Percentiles rank a stretch among this genome's conserved stretches.
Conservation (phyloP, 2,888 invertebrate species). For the Drosophila ochracea region DNA sequence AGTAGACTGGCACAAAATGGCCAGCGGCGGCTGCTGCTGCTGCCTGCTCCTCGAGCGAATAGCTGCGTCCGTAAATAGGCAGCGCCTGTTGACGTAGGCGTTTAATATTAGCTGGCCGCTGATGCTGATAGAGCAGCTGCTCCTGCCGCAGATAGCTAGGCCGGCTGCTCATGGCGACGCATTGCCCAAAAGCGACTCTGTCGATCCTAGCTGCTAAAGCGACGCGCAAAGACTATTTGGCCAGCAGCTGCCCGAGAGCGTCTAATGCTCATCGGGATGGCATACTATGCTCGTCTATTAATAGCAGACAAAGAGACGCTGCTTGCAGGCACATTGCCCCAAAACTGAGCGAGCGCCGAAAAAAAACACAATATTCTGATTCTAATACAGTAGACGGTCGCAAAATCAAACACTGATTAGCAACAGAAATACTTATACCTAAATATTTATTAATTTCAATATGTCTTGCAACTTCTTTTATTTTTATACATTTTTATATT, state of each 20-base stretch:
- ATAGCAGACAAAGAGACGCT: constrained; percentile 46
- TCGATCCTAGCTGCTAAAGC: constrained; percentile 57
- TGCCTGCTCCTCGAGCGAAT: constrained; percentile 64
- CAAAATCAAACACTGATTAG: not conserved
- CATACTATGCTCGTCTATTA: constrained; percentile 60
- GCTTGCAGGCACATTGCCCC: constrained; percentile 25
- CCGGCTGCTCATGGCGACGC: constrained; percentile 72
- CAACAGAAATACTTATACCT: not conserved
- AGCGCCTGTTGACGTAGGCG: constrained; percentile 62
- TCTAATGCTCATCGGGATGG: constrained; percentile 60
- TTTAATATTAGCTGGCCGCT: constrained; percentile 66
- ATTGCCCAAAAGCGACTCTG: constrained; percentile 46
- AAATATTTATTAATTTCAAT: not conserved
- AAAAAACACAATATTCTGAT: not conserved
- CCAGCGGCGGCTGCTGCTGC: constrained; percentile 16
- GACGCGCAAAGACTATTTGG: constrained; percentile 64
- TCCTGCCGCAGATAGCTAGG: constrained; percentile 74
- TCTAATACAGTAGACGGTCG: constrained; percentile 1
- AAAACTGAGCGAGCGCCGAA: constrained; percentile 13
- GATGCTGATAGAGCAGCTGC: constrained; percentile 68
- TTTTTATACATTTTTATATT: not conserved
- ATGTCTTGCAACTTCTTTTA: not conserved
- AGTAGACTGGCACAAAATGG: constrained; percentile 59
- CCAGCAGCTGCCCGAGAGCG: constrained; percentile 39
- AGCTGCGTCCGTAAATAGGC: constrained; percentile 63